Percentiles rank a stretch among this genome's conserved stretches.
Conservation (phyloP, 2,113 vertebrate genomes). For the Cyprinodon tularosa region DNA sequence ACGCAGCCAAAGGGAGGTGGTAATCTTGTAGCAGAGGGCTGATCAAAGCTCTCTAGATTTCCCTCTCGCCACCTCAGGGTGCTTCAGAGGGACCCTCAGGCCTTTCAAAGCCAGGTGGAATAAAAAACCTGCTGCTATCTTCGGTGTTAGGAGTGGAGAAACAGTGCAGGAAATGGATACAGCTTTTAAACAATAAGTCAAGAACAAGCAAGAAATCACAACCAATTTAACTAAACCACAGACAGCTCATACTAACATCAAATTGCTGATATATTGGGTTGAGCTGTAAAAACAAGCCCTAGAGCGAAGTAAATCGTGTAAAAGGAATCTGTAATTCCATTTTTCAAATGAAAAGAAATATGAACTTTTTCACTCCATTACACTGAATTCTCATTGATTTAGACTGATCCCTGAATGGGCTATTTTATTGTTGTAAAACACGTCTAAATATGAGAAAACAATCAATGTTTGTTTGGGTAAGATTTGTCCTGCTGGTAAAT, state of each 20-base stretch:
- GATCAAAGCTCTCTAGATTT: conserved; percentile 33
- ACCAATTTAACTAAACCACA: neutral
- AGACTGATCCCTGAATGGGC: too few relatives aligned
- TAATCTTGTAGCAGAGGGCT: conserved; percentile 7
- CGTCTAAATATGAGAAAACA: too few relatives aligned
- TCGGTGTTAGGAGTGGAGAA: conserved; percentile 23
- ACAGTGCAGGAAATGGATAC: neutral
- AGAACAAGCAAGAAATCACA: conserved; percentile 1
- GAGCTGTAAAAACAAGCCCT: too few relatives aligned
- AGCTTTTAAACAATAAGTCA: neutral
- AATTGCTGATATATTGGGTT: too few relatives aligned
- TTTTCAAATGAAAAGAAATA: too few relatives aligned
- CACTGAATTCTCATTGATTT: too few relatives aligned
- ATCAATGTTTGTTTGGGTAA: too few relatives aligned
- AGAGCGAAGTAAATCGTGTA: too few relatives aligned
- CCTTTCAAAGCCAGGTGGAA: conserved; percentile 29
- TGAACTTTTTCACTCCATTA: too few relatives aligned
- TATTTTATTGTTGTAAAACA: too few relatives aligned
- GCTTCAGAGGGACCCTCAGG: conserved; percentile 10
- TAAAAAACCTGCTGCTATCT: conserved; percentile 16
- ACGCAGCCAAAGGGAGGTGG: conserved; percentile 17
- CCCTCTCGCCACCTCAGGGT: conserved; percentile 19
- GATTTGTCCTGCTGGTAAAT: too few relatives aligned
- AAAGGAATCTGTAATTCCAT: too few relatives aligned
- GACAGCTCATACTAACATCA: neutral